A percentile compares a stretch with the other conserved stretches of the same genome.
Evolutionary conservation across 2,113 vertebrate species (phyloP).

Genomic region (Aphyosemion australe): DNA sequence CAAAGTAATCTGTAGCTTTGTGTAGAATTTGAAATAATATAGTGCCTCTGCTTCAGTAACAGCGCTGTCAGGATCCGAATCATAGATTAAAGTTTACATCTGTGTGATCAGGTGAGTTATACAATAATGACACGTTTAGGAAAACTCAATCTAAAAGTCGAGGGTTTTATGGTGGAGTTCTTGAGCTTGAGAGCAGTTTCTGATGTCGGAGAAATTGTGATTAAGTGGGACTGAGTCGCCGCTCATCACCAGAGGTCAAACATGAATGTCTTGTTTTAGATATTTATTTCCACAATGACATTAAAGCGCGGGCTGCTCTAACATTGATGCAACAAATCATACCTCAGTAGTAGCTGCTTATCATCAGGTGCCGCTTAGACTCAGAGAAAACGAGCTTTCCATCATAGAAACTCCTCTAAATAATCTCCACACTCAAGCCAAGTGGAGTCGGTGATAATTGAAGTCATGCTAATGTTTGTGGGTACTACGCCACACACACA

Average conservation of each 20-base stretch:
- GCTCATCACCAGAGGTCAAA: slow-evolving; percentile 31
- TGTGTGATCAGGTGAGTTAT: too few relatives aligned
- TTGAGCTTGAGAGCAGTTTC: not conserved
- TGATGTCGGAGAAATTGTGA: not conserved
- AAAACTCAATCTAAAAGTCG: not conserved
- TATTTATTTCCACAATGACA: slow-evolving; percentile 17
- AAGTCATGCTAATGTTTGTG: slow-evolving; percentile 13
- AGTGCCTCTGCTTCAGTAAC: too few relatives aligned
- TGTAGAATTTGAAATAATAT: too few relatives aligned
- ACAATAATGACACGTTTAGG: too few relatives aligned
- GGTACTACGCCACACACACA: slow-evolving; percentile 13
- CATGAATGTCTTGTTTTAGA: not conserved
- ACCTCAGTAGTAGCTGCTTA: slow-evolving; percentile 20
- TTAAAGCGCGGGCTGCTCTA: not conserved
- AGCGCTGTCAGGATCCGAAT: too few relatives aligned
- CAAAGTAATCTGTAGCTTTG: too few relatives aligned
- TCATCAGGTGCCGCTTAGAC: slow-evolving; percentile 25
- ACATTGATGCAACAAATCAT: slow-evolving; percentile 28
- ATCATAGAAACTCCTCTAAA: slow-evolving; percentile 8
- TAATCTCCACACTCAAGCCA: slow-evolving; percentile 14
- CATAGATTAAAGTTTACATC: too few relatives aligned
- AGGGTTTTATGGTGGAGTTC: not conserved
- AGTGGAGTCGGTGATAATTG: slow-evolving; percentile 24
- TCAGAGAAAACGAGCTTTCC: slow-evolving; percentile 11
- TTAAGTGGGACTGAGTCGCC: not conserved